Percentiles rank a stretch among this genome's conserved stretches.
phyloP scores from a whole-genome alignment of 2,888 invertebrate species.

The Folsomia candida region DNA sequence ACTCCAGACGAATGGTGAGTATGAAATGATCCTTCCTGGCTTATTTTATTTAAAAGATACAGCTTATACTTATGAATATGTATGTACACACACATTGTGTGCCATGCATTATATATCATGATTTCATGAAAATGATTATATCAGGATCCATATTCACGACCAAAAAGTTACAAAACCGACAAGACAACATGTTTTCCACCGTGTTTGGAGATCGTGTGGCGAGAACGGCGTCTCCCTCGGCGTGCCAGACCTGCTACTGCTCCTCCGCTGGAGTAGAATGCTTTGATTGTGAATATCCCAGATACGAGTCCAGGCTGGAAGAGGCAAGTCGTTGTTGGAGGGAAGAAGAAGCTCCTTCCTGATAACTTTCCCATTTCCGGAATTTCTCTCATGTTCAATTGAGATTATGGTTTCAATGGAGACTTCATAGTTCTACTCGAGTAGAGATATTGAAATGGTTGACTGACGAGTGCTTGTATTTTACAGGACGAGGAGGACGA shows the following conservation, averaged over 20 bases:
- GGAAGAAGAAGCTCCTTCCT: neutral
- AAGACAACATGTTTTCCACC: constrained; percentile 61
- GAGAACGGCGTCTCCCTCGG: constrained; percentile 61
- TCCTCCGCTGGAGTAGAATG: constrained; percentile 65
- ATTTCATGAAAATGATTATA: neutral
- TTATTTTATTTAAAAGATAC: too few species aligned
- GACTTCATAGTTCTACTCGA: neutral
- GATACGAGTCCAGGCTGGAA: constrained; percentile 39
- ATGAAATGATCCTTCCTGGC: constrained; percentile 6
- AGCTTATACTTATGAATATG: too few species aligned
- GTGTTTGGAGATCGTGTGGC: constrained; percentile 69
- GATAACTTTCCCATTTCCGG: neutral
- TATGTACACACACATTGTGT: too few species aligned
- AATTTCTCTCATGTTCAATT: neutral
- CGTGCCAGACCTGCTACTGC: constrained; percentile 69
- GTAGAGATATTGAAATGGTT: neutral
- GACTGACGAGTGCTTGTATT: neutral
- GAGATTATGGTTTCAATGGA: neutral
- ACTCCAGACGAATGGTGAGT: constrained; percentile 76
- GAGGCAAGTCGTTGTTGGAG: too few species aligned
- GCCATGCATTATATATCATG: too few species aligned
- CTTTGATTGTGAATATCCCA: constrained; percentile 61
- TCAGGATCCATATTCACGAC: constrained; percentile 64
- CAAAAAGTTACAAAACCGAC: constrained; percentile 61
- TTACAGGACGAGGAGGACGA: neutral